Percentiles rank a stretch among this genome's conserved stretches.
Evolutionary conservation across 1,140 invertebrate genomes (phyloP).

Genomic region (Drosophila baimaii): DNA sequence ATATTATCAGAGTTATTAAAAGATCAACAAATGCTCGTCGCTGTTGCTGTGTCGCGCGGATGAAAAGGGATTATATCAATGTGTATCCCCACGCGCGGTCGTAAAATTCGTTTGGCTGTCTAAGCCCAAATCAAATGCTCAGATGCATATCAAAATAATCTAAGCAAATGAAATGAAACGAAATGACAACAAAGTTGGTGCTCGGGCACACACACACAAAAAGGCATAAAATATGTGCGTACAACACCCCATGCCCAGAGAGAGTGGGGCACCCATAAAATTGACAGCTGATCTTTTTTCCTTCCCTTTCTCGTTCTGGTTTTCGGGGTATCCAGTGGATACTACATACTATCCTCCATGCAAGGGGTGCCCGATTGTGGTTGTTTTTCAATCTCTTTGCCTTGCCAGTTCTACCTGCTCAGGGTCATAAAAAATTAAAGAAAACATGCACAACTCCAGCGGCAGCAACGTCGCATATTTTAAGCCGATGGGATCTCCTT

Average conservation of each 20-base stretch:
- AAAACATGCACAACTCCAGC: constrained; percentile 67
- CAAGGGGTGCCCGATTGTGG: constrained; percentile 64
- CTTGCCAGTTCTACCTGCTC: constrained; percentile 60
- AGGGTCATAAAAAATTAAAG: constrained; percentile 74
- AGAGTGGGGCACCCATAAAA: constrained; percentile 60
- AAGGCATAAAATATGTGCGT: constrained; percentile 52
- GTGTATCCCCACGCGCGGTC: constrained; percentile 42
- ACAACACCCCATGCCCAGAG: constrained; percentile 24
- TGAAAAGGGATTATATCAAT: constrained; percentile 34
- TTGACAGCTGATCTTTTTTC: constrained; percentile 75
- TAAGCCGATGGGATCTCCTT: constrained; percentile 56
- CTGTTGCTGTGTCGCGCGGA: constrained; percentile 9
- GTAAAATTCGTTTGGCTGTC: constrained; percentile 36
- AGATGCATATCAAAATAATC: constrained; percentile 74
- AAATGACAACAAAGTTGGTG: constrained; percentile 62
- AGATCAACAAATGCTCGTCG: constrained; percentile 29
- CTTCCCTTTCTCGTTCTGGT: constrained; percentile 22
- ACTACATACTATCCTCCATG: constrained; percentile 14
- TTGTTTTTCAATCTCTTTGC: constrained; percentile 38
- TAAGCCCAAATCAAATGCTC: constrained; percentile 61
- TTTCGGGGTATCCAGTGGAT: constrained; percentile 46
- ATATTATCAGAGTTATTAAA: constrained; percentile 38
- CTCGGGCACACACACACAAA: constrained; percentile 23
- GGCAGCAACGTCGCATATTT: constrained; percentile 65
- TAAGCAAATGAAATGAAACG: constrained; percentile 67